A percentile compares a stretch with the other conserved stretches of the same genome.
These are phyloP conservation scores for Neotoma lepida DNA, from an alignment of 2,113 vertebrate species.

Conservation along the genomic window DNA sequence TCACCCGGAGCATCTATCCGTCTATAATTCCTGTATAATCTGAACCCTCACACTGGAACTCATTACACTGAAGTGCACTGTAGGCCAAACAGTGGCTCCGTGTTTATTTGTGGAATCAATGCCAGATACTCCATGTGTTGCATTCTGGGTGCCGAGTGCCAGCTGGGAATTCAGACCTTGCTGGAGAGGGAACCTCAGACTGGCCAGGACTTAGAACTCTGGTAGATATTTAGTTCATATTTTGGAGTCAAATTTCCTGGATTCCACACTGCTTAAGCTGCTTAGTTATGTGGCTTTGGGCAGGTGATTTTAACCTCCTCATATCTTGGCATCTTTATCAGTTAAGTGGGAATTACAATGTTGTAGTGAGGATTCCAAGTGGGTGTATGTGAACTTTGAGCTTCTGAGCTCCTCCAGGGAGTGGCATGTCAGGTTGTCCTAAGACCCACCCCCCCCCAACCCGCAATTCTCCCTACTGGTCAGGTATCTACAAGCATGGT, in stretches of 20 bases:
- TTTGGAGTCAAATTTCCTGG: slow-evolving; percentile 22
- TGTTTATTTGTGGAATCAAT: slow-evolving; percentile 43
- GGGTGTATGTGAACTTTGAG: not conserved
- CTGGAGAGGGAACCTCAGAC: not conserved
- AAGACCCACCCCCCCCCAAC: too few species aligned
- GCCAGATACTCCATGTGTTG: not conserved
- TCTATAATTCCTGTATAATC: not conserved
- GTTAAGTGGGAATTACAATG: slow-evolving; percentile 32
- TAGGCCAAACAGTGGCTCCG: not conserved
- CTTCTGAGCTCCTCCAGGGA: not conserved
- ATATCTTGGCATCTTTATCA: not conserved
- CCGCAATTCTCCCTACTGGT: not conserved
- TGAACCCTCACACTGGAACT: not conserved
- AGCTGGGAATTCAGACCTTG: slow-evolving; percentile 5
- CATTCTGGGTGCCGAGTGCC: not conserved
- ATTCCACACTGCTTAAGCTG: slow-evolving; percentile 22
- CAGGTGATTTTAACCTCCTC: slow-evolving; percentile 48
- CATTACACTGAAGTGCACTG: not conserved
- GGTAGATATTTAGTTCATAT: not conserved
- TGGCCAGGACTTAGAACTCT: not conserved
- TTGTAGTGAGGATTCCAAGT: not conserved
- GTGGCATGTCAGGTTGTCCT: not conserved
- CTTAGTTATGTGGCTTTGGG: slow-evolving; percentile 45
- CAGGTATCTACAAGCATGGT: slow-evolving; percentile 18
- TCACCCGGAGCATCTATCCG: not conserved